Conservation (phyloP, 2,888 invertebrate genomes). For the Xylota segnis region DNA sequence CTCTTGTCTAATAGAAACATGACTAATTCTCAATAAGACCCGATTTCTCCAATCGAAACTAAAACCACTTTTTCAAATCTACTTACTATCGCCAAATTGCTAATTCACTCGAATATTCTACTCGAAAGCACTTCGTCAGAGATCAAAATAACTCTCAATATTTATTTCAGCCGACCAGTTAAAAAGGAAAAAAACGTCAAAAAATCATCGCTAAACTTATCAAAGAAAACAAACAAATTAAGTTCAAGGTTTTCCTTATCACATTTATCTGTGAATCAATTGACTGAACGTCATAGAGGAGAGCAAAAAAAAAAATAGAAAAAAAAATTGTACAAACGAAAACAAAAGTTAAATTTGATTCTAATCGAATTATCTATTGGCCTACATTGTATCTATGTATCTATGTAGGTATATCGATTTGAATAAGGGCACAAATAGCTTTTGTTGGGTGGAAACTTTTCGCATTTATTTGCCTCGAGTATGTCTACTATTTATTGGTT, state of each 20-base stretch:
- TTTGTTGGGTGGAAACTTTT: conserved; percentile 25
- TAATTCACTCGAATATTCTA: too few relatives aligned
- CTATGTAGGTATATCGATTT: conserved; percentile 11
- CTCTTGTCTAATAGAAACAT: too few relatives aligned
- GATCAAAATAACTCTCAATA: too few relatives aligned
- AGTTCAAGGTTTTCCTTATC: conserved; percentile 54
- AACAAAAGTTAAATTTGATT: conserved; percentile 62
- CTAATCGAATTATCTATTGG: conserved; percentile 62
- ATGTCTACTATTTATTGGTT: conserved; percentile 51
- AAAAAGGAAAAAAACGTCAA: not conserved
- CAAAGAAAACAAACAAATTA: not conserved
- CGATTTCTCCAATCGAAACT: too few relatives aligned
- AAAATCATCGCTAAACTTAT: not conserved
- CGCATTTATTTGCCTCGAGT: not conserved
- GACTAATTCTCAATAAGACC: too few relatives aligned
- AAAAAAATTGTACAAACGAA: too few relatives aligned
- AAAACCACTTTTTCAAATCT: too few relatives aligned
- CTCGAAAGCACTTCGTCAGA: too few relatives aligned
- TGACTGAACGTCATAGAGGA: conserved; percentile 26
- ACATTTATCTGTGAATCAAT: conserved; percentile 38
- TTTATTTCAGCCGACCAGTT: too few relatives aligned
- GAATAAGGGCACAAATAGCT: conserved; percentile 32
- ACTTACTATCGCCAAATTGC: too few relatives aligned
- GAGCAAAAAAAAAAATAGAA: too few relatives aligned
- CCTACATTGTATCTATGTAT: too few relatives aligned